phyloP scores from a whole-genome alignment of 1,140 invertebrate genomes.

The Hetaerina americana region DNA sequence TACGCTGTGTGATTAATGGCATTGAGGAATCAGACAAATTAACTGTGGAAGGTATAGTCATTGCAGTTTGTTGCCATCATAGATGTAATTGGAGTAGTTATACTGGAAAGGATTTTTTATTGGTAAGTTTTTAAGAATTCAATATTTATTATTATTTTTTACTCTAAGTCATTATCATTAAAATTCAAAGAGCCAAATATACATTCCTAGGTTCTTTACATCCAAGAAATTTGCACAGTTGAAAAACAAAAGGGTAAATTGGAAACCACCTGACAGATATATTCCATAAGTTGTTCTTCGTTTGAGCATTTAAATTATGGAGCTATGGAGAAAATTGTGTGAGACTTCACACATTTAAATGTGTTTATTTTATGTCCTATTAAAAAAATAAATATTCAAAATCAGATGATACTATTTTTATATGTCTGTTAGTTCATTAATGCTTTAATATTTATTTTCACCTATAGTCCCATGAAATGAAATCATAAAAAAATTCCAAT shows the following conservation, averaged over 20 bases:
- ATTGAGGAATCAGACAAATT: slow-evolving; percentile 23
- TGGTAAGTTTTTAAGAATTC: slow-evolving; percentile 27
- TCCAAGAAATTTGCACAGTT: background rate
- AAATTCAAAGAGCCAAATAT: background rate
- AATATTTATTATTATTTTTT: background rate
- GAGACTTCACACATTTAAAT: too few relatives aligned
- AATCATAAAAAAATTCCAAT: too few relatives aligned
- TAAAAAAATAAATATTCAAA: too few relatives aligned
- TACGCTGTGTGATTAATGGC: slow-evolving; percentile 45
- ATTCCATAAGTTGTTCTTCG: background rate
- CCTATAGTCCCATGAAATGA: too few relatives aligned
- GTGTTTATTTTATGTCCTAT: too few relatives aligned
- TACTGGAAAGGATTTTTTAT: slow-evolving; percentile 47
- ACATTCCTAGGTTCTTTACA: background rate
- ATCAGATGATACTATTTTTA: too few relatives aligned
- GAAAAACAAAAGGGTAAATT: background rate
- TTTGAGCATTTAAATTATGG: background rate
- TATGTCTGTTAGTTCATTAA: too few relatives aligned
- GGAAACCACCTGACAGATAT: background rate
- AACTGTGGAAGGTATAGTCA: slow-evolving; percentile 43
- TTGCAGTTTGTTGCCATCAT: slow-evolving; percentile 83
- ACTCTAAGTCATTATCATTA: background rate
- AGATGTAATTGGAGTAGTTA: slow-evolving; percentile 56
- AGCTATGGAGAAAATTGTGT: too few relatives aligned
- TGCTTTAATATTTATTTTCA: too few relatives aligned